Base-by-base conservation (phyloP, 2,113 vertebrate genomes). In the Tautogolabrus adspersus region DNA sequence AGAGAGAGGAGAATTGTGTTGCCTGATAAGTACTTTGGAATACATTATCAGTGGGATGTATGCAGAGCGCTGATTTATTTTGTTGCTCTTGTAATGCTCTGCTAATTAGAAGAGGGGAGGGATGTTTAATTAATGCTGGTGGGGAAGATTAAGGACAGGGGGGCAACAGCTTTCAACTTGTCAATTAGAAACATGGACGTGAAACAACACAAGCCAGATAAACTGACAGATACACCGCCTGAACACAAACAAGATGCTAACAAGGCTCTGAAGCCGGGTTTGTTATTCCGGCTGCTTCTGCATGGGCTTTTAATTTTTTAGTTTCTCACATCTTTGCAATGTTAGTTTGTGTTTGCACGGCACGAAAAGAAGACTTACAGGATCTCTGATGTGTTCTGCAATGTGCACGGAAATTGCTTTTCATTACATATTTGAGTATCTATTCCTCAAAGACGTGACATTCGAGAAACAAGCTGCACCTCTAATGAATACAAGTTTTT, bases 61-160 rank as follows among this genome's bases (percentile, higher is more conserved):
- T 84, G 84, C 82, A 60, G 79, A 54, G 79, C 13, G 47, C 82
- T 89, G 87, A 91, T 91, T 91, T 91, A 91, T 91, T 86, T 91
- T 83, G 82, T 89, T 86, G 83, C 79, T 91, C 86, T 87, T 18
- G 81, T 91, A 90, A 92, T 85, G 86, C 88, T 88, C 61, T 71
- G 79, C 87, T 93, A 93, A 93, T 94, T 94, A 91, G 85, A 81
- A 81, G 74, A 88, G 81, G 88, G 86, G 84, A 90, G 86, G 85
- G 84, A 83, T 90, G 76, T 81, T 89, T 93, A 92, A 91, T 93
- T 91, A 92, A 91, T 92, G 83, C 84, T 56, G 56, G 73, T 81
- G 86, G 71, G 78, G 79, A 72, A 82, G 90, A 85, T 88, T 90
- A 80, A 81, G 79, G 90, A 89, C n/a, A 57, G 60, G 79, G 86